These are phyloP conservation scores for Neofelis nebulosa DNA, from an alignment of 2,113 vertebrate species.

Conservation along the genomic window DNA sequence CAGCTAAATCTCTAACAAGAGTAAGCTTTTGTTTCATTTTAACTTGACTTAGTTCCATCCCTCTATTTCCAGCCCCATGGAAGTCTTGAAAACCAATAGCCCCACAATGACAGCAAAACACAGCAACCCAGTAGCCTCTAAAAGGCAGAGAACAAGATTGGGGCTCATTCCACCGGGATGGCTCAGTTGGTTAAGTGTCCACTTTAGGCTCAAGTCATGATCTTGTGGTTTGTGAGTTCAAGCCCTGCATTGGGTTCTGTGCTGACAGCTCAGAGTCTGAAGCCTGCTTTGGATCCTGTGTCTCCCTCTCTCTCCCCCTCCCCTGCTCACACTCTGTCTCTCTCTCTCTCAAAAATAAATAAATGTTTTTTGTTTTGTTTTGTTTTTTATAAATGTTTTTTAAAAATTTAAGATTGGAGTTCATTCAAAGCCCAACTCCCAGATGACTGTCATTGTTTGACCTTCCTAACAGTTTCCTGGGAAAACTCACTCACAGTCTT, in stretches of 20 bases:
- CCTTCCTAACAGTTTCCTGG: background rate
- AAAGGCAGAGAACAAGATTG: background rate
- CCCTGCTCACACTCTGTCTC: too few relatives aligned
- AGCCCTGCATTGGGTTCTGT: too few relatives aligned
- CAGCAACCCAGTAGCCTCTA: background rate
- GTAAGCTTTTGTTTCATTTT: background rate
- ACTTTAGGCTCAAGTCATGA: too few relatives aligned
- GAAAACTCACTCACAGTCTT: background rate
- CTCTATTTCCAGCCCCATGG: background rate
- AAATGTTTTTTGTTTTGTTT: too few relatives aligned
- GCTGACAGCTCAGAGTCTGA: too few relatives aligned
- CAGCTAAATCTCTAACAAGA: background rate
- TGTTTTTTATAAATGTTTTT: too few relatives aligned
- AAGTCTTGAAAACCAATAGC: background rate
- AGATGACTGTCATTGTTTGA: background rate
- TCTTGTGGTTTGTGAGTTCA: too few relatives aligned
- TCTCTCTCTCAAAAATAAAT: too few relatives aligned
- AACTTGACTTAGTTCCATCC: background rate
- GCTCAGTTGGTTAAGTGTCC: too few relatives aligned
- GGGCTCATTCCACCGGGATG: background rate
- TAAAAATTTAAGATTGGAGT: background rate
- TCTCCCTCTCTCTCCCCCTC: too few relatives aligned
- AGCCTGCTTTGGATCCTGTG: too few relatives aligned
- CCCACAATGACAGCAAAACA: background rate
- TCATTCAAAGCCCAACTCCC: background rate